Conservation (phyloP, 2,797 vertebrate species). For the Acanthiza pusilla region DNA sequence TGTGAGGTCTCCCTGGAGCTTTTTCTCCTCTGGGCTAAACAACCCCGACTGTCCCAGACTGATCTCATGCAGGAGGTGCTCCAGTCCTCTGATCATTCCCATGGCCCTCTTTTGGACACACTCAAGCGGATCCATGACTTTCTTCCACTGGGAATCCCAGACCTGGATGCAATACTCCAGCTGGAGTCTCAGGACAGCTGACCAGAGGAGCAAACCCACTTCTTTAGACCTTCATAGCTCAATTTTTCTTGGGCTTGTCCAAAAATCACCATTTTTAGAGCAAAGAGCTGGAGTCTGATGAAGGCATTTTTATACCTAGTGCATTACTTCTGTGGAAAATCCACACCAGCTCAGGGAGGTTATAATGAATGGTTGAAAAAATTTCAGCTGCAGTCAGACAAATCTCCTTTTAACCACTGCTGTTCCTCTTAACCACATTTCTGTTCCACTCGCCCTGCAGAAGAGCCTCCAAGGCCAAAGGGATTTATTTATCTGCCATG, state of each 20-base stretch:
- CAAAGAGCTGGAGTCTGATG: too few relatives aligned
- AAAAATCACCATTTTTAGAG: too few relatives aligned
- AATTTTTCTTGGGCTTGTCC: too few relatives aligned
- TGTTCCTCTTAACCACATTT: neutral
- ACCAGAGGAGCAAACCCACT: neutral
- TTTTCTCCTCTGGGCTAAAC: neutral
- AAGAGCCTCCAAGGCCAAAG: neutral
- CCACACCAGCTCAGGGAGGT: too few relatives aligned
- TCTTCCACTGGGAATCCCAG: neutral
- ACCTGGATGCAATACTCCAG: fast-evolving
- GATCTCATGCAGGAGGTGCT: neutral
- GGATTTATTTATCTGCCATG: neutral
- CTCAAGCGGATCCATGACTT: neutral
- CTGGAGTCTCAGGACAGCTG: fast-evolving
- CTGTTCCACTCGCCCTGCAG: neutral
- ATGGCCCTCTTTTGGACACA: neutral
- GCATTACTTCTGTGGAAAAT: too few relatives aligned
- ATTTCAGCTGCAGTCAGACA: too few relatives aligned
- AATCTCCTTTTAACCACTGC: too few relatives aligned
- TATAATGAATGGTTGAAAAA: too few relatives aligned
- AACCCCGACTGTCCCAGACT: neutral
- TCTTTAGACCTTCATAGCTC: neutral
- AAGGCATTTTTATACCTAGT: too few relatives aligned
- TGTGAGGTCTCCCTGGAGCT: fast-evolving
- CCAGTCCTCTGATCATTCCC: neutral